phyloP scores from a whole-genome alignment of 1,140 invertebrate species.

The Heliconius melpomene region DNA sequence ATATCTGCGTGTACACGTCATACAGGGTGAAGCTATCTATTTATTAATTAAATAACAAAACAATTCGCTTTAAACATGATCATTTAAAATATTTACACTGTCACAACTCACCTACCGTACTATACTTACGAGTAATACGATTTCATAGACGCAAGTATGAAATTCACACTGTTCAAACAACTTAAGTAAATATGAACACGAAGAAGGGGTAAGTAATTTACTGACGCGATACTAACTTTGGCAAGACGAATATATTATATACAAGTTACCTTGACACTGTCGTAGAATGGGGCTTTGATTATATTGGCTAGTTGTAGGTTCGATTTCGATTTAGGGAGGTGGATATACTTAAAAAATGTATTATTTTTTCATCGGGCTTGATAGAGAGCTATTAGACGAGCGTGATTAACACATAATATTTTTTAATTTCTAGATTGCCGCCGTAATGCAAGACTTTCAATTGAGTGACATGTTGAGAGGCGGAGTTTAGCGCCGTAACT shows the following conservation, averaged over 20 bases:
- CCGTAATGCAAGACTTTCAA: too few species aligned
- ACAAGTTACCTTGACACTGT: neutral
- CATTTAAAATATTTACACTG: neutral
- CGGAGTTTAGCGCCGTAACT: neutral
- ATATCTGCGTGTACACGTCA: too few species aligned
- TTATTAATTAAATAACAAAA: too few species aligned
- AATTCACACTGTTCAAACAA: neutral
- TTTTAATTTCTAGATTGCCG: too few species aligned
- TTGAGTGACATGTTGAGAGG: too few species aligned
- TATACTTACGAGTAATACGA: neutral
- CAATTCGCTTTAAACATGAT: neutral
- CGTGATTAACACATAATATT: neutral
- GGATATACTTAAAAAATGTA: too few species aligned
- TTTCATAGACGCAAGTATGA: neutral
- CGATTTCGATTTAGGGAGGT: neutral
- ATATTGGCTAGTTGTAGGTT: neutral
- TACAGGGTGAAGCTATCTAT: too few species aligned
- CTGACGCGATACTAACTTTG: neutral
- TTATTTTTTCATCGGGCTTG: neutral
- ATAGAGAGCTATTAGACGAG: neutral
- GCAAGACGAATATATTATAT: neutral
- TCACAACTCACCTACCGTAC: neutral
- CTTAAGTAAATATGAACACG: neutral
- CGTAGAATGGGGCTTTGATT: neutral
- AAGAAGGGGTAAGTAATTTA: neutral